These are phyloP conservation scores for Spinus pinus DNA, from an alignment of 2,797 vertebrate species.

Conservation along the genomic window DNA sequence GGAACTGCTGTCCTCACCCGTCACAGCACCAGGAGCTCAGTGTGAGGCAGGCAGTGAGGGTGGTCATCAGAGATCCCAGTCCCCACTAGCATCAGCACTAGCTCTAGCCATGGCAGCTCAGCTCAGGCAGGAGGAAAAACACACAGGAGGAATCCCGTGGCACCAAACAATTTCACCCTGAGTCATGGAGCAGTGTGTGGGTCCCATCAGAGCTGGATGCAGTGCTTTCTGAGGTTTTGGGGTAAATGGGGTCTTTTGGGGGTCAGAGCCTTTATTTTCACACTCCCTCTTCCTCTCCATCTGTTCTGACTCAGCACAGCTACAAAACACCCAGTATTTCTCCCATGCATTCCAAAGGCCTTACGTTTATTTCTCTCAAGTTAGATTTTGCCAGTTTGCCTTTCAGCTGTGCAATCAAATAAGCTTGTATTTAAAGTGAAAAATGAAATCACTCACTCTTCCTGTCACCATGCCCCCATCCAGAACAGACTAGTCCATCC, in stretches of 20 bases:
- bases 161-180: not conserved
- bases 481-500: slow-evolving; percentile 62
- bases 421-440: slow-evolving; percentile 31
- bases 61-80: not conserved
- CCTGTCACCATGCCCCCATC: slow-evolving; percentile 35
- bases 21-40: fast-evolving
- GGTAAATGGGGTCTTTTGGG: not conserved
- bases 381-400: not conserved
- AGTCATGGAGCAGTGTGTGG: fast-evolving
- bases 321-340: not conserved
- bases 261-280: not conserved
- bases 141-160: fast-evolving
- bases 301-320: not conserved
- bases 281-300: not conserved
- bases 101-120: not conserved
- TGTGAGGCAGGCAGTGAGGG: not conserved
- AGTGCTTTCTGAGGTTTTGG: not conserved
- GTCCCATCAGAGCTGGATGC: not conserved
- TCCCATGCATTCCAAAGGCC: not conserved
- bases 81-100: fast-evolving
- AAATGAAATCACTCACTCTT: slow-evolving; percentile 68
- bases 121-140: not conserved
- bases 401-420: slow-evolving; percentile 51
- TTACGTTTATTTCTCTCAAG: not conserved
- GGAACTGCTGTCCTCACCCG: not conserved